Evolutionary conservation across 2,113 vertebrate species (phyloP), one percentile per base, ranked within the genome.

Genomic region (Paratilapia polleni): DNA sequence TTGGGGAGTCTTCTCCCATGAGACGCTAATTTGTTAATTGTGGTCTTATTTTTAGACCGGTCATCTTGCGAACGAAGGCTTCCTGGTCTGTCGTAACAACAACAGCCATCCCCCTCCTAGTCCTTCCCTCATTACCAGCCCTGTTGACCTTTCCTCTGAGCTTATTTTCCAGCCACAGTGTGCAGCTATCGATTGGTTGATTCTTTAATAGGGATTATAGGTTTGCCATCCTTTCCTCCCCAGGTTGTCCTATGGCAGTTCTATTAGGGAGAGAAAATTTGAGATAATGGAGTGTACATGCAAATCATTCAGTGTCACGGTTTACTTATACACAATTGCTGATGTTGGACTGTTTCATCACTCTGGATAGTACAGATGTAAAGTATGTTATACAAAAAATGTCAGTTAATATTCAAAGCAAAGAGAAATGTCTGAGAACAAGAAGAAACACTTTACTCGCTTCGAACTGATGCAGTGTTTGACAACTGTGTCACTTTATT

Each of bases 101-200:
- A 88, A 28, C 80, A 89, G 85, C 54, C 36, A 20, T 70, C 85
- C 81, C 73, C 88, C 84, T 84, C 91, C 88, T 22, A 85, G 85
- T 91, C 81, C 22, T 89, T 75, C 74, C 77, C 88, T 94, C 85
- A 94, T 94, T 92, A 88, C 57, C 82, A 80, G 78, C 88, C 84
- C 77, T 77, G 85, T 89, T 94, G 90, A 94, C 93, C 94, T 95
- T 94, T 94, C 86, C 22, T 64, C 36, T 3, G 41, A 81, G 90
- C 83, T 86, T 19, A 74, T 91, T 92, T 92, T 90, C 87, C 82
- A 92, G 86, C 83, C 74, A 17, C 87, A 88, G 91, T 88, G 89
- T 85, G 91, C 82, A 83, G 89, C 85, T 68, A 94, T 95, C 49
- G 89, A 94, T 93, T 77, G 73, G 77, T 74, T 84, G 81, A 87